Evolutionary conservation across 2,113 vertebrate genomes (phyloP).

Genomic region (Xenopus tropicalis): UCB_Xtro_10.0 CM004448.2:90690501-90691000

Average conservation of each 20-base stretch:
- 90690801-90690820: constrained; percentile 73
- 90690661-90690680: constrained; percentile 89
- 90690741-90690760: constrained; percentile 83
- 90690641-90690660: constrained; percentile 91
- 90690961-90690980: constrained; percentile 42
- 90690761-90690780: constrained; percentile 84
- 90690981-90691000: constrained; percentile 74
- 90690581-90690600: no score
- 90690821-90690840: not conserved
- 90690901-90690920: no score
- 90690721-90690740: constrained; percentile 82
- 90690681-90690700: constrained; percentile 87
- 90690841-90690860: no score
- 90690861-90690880: not conserved
- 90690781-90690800: constrained; percentile 90
- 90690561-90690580: no score
- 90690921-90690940: no score
- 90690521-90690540: no score
- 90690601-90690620: no score
- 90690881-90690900: no score
- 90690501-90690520: no score
- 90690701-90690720: constrained; percentile 86
- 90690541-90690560: no score
- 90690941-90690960: no score
- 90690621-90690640: constrained; percentile 67